Conservation (phyloP, 2,113 vertebrate genomes). For the Sprattus sprattus region DNA sequence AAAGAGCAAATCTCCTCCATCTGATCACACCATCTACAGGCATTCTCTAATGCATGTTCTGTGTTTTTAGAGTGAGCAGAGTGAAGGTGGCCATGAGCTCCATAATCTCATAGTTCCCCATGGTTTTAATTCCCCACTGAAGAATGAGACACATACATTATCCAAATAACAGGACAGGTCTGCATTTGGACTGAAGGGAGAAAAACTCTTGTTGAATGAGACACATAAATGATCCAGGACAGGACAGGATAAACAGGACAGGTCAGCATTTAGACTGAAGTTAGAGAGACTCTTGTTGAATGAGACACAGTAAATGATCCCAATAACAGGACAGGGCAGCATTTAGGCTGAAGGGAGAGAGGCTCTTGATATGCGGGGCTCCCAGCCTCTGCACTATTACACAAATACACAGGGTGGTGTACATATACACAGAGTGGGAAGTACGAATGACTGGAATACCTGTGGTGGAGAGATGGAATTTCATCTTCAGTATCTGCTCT, state of each 20-base stretch:
- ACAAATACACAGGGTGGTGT: slow-evolving; percentile 32
- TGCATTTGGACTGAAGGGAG: not conserved
- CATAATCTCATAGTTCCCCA: not conserved
- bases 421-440: slow-evolving; percentile 42
- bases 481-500: slow-evolving; percentile 36
- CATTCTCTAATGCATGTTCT: too few relatives aligned
- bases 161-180: not conserved
- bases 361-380: not conserved
- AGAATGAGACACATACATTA: not conserved
- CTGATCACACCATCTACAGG: not conserved
- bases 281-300: not conserved
- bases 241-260: not conserved
- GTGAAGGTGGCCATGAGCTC: too few relatives aligned
- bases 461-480: slow-evolving; percentile 28
- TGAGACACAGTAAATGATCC: not conserved
- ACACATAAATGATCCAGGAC: too few relatives aligned
- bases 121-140: too few relatives aligned
- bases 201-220: not conserved
- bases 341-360: not conserved
- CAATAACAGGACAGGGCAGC: not conserved
- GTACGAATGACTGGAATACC: slow-evolving; percentile 43
- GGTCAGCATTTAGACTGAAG: not conserved
- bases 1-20: not conserved
- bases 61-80: too few relatives aligned
- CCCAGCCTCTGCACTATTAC: slow-evolving; percentile 5